Base-by-base conservation (phyloP, 2,113 vertebrate species). In the Perca fluviatilis region DNA sequence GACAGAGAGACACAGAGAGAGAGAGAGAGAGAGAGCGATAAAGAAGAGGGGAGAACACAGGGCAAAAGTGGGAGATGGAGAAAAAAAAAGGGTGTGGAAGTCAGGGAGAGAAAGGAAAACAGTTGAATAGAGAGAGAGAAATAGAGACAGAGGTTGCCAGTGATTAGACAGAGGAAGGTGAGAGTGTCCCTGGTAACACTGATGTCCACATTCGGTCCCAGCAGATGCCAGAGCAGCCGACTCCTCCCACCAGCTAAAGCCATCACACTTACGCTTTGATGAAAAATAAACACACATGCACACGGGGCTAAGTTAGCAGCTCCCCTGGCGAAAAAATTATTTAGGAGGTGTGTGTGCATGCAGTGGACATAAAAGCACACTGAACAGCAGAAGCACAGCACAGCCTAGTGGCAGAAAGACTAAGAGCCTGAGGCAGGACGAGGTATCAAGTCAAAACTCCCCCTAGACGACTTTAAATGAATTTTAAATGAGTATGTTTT, bases 361-460 rank as follows among this genome's bases (percentile, higher is more conserved):
- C 81, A 80, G 75, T 54, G 67, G 78, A 64, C 23, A 25, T 40
- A 0, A 65, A 50, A 25, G 46, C 56, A 40, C 18, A 67, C 14
- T 15, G 21, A 79, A 54, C 36, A 63, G 80, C 84, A 82, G 88
- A 75, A 82, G 67, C 91, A 93, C 90, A 94, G 94, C 89, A 65
- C 92, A 85, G 66, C 88, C 94, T 86, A 85, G 91, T 93, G 94
- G 91, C 64, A 79, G 65, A 36, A 33, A 77, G 15, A 33, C 49
- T 46, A 46, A 75, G 2, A 11, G 63, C 36, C 25, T 18, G 53
- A 54, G 36, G 79, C 51, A 36, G 36, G 9, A 33, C 4, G 33
- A 57, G 18, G 19, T 46, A 67, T 58, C 9, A 61, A 43, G n/a
- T 67, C 23, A 84, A 46, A 63, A 11, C 49, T 56, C 33, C 5